Base-by-base conservation (phyloP, 2,888 invertebrate species). In the Eilema sororculum region DNA sequence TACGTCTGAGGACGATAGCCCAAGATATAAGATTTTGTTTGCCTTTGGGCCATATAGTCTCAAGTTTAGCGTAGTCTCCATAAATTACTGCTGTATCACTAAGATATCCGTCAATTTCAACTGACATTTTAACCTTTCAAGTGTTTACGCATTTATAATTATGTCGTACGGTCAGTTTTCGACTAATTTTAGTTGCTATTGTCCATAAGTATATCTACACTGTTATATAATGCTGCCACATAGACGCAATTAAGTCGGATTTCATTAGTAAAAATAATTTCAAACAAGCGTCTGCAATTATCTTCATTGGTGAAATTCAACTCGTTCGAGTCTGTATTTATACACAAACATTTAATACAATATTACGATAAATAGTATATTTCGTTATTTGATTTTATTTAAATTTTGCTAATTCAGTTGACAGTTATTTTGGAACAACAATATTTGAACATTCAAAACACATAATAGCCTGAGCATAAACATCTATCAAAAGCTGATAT, bases 401-500 rank as follows among this genome's bases (percentile, higher is more conserved):
- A n/a, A 22, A 33, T 37, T 9, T 33, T 8, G 3, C 22, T 60
- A 60, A 33, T n/a, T 22, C 20, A 60, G 20, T 60, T 30, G 33
- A 6, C 12, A 20, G 13, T 61, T 33, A 60, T 52, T 60, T 60
- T 10, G 24, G 13, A 24, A 24, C 24, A 60, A 60, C 13, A 66
- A 22, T 52, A 33, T 24, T 24, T 24, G 20, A 46, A 67, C 56
- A 30, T 61, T 30, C 20, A 46, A 67, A 76, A 71, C 28, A 57
- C 65, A 46, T 52, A 37, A 67, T 65, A 37, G 8, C 67, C 41
- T 71, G 61, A 62, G 63, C 63, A 20, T 65, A 52, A 56, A 67
- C 33, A 61, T 67, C 71, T 70, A 67, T 73, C 58, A 73, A 80
- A 77, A 62, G 62, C 60, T 46, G 68, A 72, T 52, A 65, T 71